Base-by-base conservation (phyloP, 2,113 vertebrate species). In the Hyaena hyaena region DNA sequence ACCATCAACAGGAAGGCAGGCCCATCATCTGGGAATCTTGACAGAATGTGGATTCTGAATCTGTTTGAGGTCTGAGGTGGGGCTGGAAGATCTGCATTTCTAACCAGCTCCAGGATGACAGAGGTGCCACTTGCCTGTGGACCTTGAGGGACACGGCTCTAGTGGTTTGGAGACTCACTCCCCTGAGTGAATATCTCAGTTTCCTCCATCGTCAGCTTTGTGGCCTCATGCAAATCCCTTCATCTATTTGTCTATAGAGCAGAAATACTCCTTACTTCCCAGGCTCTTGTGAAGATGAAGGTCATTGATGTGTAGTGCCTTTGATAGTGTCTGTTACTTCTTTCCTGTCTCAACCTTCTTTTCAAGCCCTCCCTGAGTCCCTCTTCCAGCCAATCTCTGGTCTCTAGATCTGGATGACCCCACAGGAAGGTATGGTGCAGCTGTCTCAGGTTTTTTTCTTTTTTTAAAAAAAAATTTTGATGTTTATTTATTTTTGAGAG, bases 301-400 rank as follows among this genome's bases (percentile, higher is more conserved):
- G 10, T 76, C 79, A 33, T 0, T 4, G 8, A 16, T 0, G 1
- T 6, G 65, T 10, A 2, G 12, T 23, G 4, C 1, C 26, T 73
- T 12, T 5, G n/a, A 43, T 1, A 21, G 66, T 14, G 3, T 11
- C 43, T 55, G 50, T 65, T 9, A 23, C 7, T 23, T 68, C 33
- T 9, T 90, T 43, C 61, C 16, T 16, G 26, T 14, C 0, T 2
- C 35, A 7, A 21, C 23, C 24, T 86, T 86, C 43, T 14, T 43
- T 81, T 43, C 11, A 0, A 48, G 19, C 15, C 17, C 5, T 15
- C 0, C 28, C 33, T 31, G 43, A 58, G 48, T 43, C 69, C 11
- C 35, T 93, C 33, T 16, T 84, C 33, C 17, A 86, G 77, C n/a
- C 63, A 68, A 5, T 9, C 10, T 39, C 76, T 65, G 28, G 17